These are phyloP conservation scores for Ciconia nigra DNA, from an alignment of 2,797 vertebrate genomes.

Conservation along the genomic window DNA sequence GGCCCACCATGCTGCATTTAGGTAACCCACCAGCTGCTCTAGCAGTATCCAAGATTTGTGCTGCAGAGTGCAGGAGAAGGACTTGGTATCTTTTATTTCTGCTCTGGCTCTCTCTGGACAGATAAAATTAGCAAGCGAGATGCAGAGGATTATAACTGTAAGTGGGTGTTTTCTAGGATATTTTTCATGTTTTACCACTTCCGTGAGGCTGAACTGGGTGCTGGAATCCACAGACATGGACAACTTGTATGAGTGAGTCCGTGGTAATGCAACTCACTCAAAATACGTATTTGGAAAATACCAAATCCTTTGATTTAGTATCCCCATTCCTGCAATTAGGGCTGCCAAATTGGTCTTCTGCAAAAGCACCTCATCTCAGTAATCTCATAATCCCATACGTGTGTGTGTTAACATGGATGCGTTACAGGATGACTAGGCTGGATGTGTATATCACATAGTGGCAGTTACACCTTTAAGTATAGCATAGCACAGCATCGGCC, in stretches of 20 bases:
- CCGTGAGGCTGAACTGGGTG: not conserved
- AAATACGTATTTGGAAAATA: not conserved
- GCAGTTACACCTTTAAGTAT: not conserved
- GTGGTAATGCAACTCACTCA: not conserved
- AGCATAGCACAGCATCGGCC: not conserved
- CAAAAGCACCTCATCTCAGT: not conserved
- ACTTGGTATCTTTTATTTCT: not conserved
- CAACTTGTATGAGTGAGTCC: not conserved
- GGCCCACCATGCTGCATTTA: fast-evolving
- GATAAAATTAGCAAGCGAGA: not conserved
- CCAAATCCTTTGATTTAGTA: not conserved
- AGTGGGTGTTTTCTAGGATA: not conserved
- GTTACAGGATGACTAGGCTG: not conserved
- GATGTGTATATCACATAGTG: not conserved
- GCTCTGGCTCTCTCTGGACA: not conserved
- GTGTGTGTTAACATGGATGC: not conserved
- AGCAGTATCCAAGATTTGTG: not conserved
- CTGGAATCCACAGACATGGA: not conserved
- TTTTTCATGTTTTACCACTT: not conserved
- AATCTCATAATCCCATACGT: not conserved
- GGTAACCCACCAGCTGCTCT: not conserved
- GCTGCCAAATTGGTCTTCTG: not conserved
- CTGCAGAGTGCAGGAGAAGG: not conserved
- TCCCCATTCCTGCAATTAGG: not conserved
- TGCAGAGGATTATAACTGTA: not conserved